Base-by-base conservation (phyloP, 2,113 vertebrate genomes). In the Psilopsiagon aymara region DNA sequence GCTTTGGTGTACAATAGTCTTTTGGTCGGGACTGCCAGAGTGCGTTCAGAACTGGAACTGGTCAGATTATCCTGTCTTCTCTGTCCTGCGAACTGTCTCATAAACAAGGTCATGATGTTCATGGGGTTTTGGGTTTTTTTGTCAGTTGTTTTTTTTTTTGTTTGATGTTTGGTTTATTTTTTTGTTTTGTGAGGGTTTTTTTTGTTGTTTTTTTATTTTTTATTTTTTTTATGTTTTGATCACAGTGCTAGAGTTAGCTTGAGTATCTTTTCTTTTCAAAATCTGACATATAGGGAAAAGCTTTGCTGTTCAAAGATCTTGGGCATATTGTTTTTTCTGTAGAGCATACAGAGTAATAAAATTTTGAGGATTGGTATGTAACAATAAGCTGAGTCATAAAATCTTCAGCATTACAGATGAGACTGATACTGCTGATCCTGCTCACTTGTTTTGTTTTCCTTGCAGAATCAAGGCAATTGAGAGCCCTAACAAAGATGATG, bases 401-500 rank as follows among this genome's bases (percentile, higher is more conserved):
- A 76, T 16, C 28, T 21, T 84, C 16, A 11, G 33, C 5, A 0
- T 44, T 83, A 11, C 7, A 55, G 23, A 51, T 23, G 17, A 93
- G 17, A 55, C 20, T 62, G 55, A 12, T 55, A 29, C 60, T 88
- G 9, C 59, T 82, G 19, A 49, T 67, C 17, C 17, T 68, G 5
- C 21, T 97, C 19, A 53, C 35, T 49, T 84, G 11, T 86, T 88
- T 75, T 92, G 21, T 92, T 89, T 88, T 94, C 71, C 47, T 93
- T 97, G 31, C 98, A 99, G 99, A 93, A 99, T 99, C 90, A 99
- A 99, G 97, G 99, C 99, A 60, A 99, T 99, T 73, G 99, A 99
- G 98, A 99, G 99, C 86, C 97, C 98, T n/a, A 99, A 98, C 90
- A 99, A 99, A 98, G 99, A 99, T 0, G 99, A 99, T 17, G 99